These are phyloP conservation scores for Telenomus remus DNA, from an alignment of 1,140 invertebrate genomes.

Conservation along the genomic window DNA sequence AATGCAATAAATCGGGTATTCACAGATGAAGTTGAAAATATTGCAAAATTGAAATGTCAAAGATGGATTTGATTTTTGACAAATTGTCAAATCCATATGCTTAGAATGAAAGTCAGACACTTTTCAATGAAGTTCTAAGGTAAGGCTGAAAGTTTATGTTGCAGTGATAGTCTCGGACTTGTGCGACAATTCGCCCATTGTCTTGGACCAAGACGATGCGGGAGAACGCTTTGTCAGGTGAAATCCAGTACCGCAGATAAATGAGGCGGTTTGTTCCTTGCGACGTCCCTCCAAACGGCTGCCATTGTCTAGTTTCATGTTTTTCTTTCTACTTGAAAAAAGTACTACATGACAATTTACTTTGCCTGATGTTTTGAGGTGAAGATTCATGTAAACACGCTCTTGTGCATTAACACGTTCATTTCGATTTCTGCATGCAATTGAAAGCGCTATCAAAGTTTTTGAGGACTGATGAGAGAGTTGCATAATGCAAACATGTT, in stretches of 20 bases:
- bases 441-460: neutral
- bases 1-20: too few relatives aligned
- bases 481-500: constrained; percentile 6
- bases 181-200: constrained; percentile 58
- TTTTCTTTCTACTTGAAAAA: constrained; percentile 8
- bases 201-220: constrained; percentile 56
- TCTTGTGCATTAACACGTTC: too few relatives aligned
- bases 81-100: too few relatives aligned
- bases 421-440: too few relatives aligned
- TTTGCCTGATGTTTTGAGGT: too few relatives aligned
- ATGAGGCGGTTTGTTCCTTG: constrained; percentile 58
- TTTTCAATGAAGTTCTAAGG: neutral
- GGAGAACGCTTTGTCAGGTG: constrained; percentile 59
- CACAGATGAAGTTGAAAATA: too few relatives aligned
- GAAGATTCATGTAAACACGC: too few relatives aligned
- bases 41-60: too few relatives aligned
- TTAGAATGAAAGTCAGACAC: too few relatives aligned
- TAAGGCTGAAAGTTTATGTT: constrained; percentile 23
- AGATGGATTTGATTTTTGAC: too few relatives aligned
- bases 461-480: neutral
- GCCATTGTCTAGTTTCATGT: constrained; percentile 48
- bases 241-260: constrained; percentile 58
- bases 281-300: constrained; percentile 50
- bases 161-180: constrained; percentile 39
- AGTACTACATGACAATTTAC: neutral